These are phyloP conservation scores for Liparis tanakae DNA, from an alignment of 2,797 vertebrate species.

Conservation along the genomic window DNA sequence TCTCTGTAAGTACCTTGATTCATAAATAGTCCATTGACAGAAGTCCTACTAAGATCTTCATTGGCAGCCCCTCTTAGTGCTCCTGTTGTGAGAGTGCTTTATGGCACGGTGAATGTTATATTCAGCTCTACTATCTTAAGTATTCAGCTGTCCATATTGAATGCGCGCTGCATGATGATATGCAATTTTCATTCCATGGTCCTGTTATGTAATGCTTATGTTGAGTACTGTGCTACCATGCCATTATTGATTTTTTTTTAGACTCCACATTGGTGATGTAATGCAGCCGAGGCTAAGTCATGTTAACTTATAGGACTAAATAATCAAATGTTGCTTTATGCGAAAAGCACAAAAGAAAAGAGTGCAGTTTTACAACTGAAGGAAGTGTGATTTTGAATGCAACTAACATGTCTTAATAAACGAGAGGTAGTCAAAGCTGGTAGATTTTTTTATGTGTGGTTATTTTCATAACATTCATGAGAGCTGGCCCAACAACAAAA, in stretches of 20 bases:
- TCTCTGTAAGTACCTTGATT: not conserved
- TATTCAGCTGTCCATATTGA: constrained; percentile 48
- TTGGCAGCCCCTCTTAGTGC: not conserved
- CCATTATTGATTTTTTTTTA: constrained; percentile 50
- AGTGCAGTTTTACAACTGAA: too few relatives aligned
- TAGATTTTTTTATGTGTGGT: not conserved
- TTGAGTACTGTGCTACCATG: constrained; percentile 41
- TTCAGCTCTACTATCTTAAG: constrained; percentile 41
- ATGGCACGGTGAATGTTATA: constrained; percentile 28
- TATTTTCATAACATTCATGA: not conserved
- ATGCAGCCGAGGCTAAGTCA: constrained; percentile 20
- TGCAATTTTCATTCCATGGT: constrained; percentile 49
- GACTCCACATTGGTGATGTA: constrained; percentile 27
- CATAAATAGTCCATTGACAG: constrained; percentile 9
- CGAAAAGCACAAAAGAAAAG: not conserved
- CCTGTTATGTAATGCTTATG: constrained; percentile 63
- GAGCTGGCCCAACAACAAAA: too few relatives aligned
- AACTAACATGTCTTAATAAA: too few relatives aligned
- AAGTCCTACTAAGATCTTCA: constrained; percentile 9
- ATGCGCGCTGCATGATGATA: constrained; percentile 55
- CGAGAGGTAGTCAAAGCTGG: too few relatives aligned
- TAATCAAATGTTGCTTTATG: not conserved
- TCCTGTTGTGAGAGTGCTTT: constrained; percentile 8
- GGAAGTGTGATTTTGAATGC: not conserved
- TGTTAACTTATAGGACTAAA: not conserved